These are phyloP conservation scores for Caenorhabditis inopinata DNA, from an alignment of 1,140 invertebrate species.

Conservation along the genomic window DNA sequence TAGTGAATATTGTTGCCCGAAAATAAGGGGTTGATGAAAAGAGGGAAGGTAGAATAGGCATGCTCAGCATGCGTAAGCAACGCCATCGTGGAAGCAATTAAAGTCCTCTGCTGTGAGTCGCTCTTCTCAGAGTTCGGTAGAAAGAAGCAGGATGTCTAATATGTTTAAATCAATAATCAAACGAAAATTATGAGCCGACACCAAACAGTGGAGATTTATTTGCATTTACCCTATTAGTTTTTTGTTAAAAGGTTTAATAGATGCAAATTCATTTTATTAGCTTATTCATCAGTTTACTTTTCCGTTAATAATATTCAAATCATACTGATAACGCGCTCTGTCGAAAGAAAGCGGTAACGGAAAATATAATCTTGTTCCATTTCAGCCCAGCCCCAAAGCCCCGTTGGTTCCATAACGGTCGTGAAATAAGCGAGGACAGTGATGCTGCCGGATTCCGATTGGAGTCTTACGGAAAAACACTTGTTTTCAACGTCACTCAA, in stretches of 20 bases:
- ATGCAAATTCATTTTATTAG: too few relatives aligned
- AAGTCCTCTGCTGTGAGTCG: too few relatives aligned
- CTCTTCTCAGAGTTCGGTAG: too few relatives aligned
- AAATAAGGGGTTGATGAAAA: not conserved
- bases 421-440: conserved; percentile 57
- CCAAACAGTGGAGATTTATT: too few relatives aligned
- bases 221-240: too few relatives aligned
- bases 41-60: not conserved
- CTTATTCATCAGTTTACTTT: too few relatives aligned
- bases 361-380: not conserved
- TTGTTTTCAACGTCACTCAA: conserved; percentile 63
- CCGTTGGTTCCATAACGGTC: conserved; percentile 62
- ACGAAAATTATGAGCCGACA: too few relatives aligned
- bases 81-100: conserved; percentile 9
- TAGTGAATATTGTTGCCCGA: not conserved
- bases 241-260: too few relatives aligned
- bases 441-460: conserved; percentile 56
- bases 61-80: not conserved
- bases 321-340: too few relatives aligned
- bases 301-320: too few relatives aligned
- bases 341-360: not conserved
- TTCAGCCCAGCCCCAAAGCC: conserved; percentile 63
- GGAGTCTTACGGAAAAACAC: conserved; percentile 63
- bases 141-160: too few relatives aligned
- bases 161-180: too few relatives aligned